These are phyloP conservation scores for Nesometra sesokonis DNA, from an alignment of 35 echinoderm and acorn worm genomes.

Conservation along the genomic window DNA sequence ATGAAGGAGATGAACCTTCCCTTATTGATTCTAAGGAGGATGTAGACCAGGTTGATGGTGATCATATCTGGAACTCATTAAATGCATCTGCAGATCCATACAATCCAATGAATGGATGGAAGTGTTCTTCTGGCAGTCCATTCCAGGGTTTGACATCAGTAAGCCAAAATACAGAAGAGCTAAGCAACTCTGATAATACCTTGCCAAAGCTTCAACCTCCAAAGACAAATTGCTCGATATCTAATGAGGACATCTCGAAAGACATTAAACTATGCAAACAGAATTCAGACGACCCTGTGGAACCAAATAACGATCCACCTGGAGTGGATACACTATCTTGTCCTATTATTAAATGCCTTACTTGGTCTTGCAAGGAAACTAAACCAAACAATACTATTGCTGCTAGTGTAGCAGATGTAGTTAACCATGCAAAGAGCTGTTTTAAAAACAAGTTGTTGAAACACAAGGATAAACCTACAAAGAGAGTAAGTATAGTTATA, in stretches of 20 bases:
- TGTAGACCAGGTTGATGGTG: background rate
- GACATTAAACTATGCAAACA: background rate
- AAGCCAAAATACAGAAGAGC: background rate
- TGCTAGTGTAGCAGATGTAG: background rate
- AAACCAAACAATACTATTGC: background rate
- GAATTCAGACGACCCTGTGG: background rate
- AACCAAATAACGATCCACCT: background rate
- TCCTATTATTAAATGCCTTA: background rate
- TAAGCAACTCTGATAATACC: background rate
- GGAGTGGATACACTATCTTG: background rate
- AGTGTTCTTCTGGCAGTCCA: background rate
- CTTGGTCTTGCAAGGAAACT: background rate
- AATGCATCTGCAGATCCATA: background rate
- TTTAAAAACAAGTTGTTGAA: background rate
- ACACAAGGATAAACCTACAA: background rate
- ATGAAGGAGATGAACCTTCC: background rate
- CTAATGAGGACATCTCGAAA: background rate
- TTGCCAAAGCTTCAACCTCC: background rate
- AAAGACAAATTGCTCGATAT: background rate
- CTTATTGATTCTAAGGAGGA: background rate
- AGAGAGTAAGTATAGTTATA: background rate
- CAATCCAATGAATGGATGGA: constrained; percentile 16
- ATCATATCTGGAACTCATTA: constrained; percentile 8
- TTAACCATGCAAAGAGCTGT: background rate
- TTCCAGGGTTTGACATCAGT: background rate